Evolutionary conservation across 2,888 invertebrate species (phyloP).

Genomic region (Ormyrus nitidulus): DNA sequence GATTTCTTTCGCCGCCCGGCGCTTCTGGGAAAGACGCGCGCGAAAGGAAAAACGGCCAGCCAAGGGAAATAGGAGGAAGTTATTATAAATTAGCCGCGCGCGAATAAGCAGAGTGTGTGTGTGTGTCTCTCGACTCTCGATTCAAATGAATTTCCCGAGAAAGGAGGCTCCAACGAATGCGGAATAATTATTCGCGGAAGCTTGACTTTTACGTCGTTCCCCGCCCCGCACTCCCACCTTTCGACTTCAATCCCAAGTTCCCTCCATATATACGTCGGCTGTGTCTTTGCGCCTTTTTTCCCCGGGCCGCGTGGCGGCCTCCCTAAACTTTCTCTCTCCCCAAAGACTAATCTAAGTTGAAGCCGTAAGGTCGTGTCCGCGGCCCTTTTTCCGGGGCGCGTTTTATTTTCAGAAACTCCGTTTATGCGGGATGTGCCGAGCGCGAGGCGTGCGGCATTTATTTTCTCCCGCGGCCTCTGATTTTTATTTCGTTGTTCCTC

Average conservation of each 20-base stretch:
- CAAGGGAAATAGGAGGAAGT: constrained; percentile 18
- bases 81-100: constrained; percentile 26
- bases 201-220: constrained; percentile 16
- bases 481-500: constrained; percentile 35
- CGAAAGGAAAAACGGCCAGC: not conserved
- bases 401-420: constrained; percentile 46
- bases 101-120: constrained; percentile 25
- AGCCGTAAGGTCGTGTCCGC: constrained; percentile 18
- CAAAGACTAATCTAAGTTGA: constrained; percentile 54
- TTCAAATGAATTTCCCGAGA: constrained; percentile 26
- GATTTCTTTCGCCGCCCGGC: not conserved
- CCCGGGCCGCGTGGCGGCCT: not conserved
- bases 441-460: not conserved
- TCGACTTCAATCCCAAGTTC: constrained; percentile 29
- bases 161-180: constrained; percentile 26
- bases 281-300: constrained; percentile 1
- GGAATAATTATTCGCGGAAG: constrained; percentile 45
- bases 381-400: not conserved
- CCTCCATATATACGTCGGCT: not conserved
- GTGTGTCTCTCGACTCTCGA: not conserved
- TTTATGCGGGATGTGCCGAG: constrained; percentile 23
- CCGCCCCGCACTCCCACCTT: not conserved
- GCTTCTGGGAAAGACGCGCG: not conserved
- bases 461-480: constrained; percentile 32
- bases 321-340: constrained; percentile 17